phyloP scores from a whole-genome alignment of 2,888 invertebrate genomes.

The Rhogogaster chlorosoma region DNA sequence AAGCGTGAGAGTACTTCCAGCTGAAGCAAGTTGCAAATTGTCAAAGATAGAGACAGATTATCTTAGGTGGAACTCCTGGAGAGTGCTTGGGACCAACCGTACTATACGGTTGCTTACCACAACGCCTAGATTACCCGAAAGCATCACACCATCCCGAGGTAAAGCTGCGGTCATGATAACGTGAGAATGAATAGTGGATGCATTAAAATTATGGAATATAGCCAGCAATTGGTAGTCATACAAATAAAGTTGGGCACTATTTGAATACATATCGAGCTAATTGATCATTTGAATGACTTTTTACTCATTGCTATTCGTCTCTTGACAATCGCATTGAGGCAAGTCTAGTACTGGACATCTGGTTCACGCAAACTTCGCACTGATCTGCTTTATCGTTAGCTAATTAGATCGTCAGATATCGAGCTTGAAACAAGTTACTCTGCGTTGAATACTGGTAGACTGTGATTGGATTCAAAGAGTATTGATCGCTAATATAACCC shows the following conservation, averaged over 20 bases:
- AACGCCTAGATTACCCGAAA: conserved; percentile 12
- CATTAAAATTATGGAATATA: background rate
- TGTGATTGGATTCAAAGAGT: background rate
- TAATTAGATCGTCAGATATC: background rate
- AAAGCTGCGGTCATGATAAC: background rate
- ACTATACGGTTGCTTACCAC: conserved; percentile 15
- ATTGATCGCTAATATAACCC: background rate
- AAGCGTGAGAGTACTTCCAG: conserved; percentile 29
- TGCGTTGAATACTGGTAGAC: background rate
- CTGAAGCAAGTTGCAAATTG: conserved; percentile 32
- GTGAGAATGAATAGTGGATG: background rate
- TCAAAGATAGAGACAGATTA: conserved; percentile 40
- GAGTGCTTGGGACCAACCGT: conserved; percentile 14
- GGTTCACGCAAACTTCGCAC: background rate
- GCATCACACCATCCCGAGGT: background rate
- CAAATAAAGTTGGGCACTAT: background rate
- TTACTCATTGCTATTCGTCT: background rate
- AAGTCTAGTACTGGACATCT: background rate
- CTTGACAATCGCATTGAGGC: background rate
- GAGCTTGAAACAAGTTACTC: background rate
- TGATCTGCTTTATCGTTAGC: background rate
- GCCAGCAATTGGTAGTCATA: background rate
- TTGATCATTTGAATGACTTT: background rate
- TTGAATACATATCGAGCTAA: background rate
- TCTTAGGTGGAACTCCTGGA: conserved; percentile 2